A percentile compares a stretch with the other conserved stretches of the same genome.
phyloP scores from a whole-genome alignment of 2,888 invertebrate genomes.

The Tipula helvola region DNA sequence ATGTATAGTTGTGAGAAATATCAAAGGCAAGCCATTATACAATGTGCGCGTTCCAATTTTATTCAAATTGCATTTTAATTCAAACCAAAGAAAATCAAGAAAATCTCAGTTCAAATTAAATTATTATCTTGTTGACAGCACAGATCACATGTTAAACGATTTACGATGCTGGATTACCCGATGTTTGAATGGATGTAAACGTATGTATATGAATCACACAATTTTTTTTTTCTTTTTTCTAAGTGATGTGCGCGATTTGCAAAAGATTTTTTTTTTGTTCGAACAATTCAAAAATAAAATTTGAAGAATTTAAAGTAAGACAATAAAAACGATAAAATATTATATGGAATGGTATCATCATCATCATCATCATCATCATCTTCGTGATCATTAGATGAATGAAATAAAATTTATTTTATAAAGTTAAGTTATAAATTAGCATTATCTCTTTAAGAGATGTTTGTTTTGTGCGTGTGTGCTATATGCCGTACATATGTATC shows the following conservation, averaged over 20 bases:
- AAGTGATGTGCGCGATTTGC: neutral
- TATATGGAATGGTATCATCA: neutral
- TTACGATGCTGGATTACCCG: neutral
- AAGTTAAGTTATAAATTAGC: neutral
- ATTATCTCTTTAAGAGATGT: neutral
- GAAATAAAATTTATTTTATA: neutral
- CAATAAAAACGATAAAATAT: neutral
- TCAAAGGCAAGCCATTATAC: neutral
- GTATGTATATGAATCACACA: neutral
- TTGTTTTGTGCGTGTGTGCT: neutral
- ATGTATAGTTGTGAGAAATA: neutral
- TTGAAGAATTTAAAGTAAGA: neutral
- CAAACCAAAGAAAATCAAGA: neutral
- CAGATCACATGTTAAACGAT: neutral
- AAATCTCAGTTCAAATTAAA: neutral
- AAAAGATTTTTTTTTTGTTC: neutral
- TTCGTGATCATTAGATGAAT: neutral
- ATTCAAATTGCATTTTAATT: neutral
- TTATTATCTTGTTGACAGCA: neutral
- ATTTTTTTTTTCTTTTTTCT: neutral
- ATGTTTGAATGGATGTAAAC: neutral
- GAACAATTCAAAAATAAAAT: neutral
- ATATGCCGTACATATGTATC: neutral
- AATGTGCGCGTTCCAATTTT: neutral
- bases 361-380: neutral